Conservation (phyloP, 2,888 invertebrate species). For the Leptothorax acervorum region DNA sequence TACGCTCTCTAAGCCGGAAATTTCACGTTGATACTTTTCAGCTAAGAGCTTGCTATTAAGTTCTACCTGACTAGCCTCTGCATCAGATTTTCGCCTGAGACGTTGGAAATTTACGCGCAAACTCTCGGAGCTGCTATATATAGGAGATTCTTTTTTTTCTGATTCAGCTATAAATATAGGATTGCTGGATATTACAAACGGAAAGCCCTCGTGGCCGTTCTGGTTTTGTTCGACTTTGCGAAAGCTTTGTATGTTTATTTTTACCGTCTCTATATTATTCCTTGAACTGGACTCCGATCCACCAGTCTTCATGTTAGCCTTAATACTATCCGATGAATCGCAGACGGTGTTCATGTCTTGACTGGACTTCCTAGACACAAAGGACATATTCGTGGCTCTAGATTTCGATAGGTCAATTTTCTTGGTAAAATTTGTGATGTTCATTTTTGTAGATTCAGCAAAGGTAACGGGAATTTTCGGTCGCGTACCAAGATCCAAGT, state of each 20-base stretch:
- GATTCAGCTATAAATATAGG: constrained; percentile 82
- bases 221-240: constrained; percentile 79
- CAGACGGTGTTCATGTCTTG: constrained; percentile 72
- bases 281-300: constrained; percentile 76
- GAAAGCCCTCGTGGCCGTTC: constrained; percentile 80
- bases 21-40: constrained; percentile 82
- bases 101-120: constrained; percentile 80
- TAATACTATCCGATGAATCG: constrained; percentile 75
- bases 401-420: constrained; percentile 77
- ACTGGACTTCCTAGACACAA: constrained; percentile 70
- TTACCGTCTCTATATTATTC: constrained; percentile 78
- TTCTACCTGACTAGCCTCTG: constrained; percentile 78
- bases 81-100: constrained; percentile 81
- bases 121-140: constrained; percentile 82
- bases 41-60: constrained; percentile 79
- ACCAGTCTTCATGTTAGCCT: constrained; percentile 73
- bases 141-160: constrained; percentile 80
- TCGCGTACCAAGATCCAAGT: constrained; percentile 78
- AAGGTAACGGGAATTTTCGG: constrained; percentile 76
- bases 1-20: constrained; percentile 81
- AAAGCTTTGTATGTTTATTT: constrained; percentile 79
- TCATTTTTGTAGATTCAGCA: constrained; percentile 73
- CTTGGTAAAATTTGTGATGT: constrained; percentile 76
- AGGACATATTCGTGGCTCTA: constrained; percentile 69
- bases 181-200: constrained; percentile 83